These are phyloP conservation scores for Herminia tarsipennalis DNA, from an alignment of 2,888 invertebrate genomes.

Conservation along the genomic window DNA sequence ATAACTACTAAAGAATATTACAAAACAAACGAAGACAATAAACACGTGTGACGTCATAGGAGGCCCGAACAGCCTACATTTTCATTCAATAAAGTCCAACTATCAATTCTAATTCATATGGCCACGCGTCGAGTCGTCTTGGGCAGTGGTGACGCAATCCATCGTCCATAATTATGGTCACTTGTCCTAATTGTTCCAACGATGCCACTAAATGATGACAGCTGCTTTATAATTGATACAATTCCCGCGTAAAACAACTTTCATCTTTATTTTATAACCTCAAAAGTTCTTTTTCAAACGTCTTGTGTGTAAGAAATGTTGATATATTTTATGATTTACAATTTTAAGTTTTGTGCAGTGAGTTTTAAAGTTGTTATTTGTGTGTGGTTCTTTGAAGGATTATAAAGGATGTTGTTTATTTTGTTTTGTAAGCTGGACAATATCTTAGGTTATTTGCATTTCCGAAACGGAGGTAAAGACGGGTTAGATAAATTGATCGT, in stretches of 20 bases:
- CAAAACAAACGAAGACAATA: conserved; percentile 3
- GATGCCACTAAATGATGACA: conserved; percentile 69
- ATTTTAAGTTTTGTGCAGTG: conserved; percentile 19
- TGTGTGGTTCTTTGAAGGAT: conserved; percentile 28
- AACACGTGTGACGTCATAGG: conserved; percentile 37
- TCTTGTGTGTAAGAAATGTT: conserved; percentile 13
- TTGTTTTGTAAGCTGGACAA: conserved; percentile 55
- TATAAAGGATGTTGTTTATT: conserved; percentile 49
- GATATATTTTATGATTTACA: conserved; percentile 17
- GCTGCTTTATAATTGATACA: conserved; percentile 78
- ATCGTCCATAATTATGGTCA: conserved; percentile 71
- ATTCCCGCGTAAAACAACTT: conserved; percentile 37
- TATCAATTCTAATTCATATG: conserved; percentile 76
- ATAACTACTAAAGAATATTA: background rate
- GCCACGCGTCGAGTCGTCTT: conserved; percentile 52
- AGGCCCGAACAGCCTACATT: conserved; percentile 58
- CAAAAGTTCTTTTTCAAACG: conserved; percentile 8
- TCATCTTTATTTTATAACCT: conserved; percentile 10
- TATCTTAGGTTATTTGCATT: conserved; percentile 55
- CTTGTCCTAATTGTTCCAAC: conserved; percentile 78
- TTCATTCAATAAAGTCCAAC: conserved; percentile 57
- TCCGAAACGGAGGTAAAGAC: conserved; percentile 47
- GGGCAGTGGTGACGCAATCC: conserved; percentile 71
- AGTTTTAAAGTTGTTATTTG: conserved; percentile 46
- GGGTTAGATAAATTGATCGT: no score